These are phyloP conservation scores for Spicauda simplicius DNA, from an alignment of 2,888 invertebrate species.

Conservation along the genomic window DNA sequence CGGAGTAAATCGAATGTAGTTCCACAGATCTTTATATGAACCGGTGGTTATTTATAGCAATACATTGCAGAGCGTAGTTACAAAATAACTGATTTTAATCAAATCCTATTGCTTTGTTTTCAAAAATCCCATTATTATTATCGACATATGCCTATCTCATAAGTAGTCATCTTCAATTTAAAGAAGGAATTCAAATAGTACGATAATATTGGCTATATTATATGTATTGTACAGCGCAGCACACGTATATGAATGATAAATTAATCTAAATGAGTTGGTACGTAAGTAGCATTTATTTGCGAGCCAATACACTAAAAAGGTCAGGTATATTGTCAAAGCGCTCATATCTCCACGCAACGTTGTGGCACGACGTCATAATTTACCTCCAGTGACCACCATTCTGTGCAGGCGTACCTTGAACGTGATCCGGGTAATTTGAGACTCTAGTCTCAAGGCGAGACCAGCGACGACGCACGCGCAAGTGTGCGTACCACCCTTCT, in stretches of 20 bases:
- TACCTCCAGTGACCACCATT: constrained; percentile 60
- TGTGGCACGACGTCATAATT: constrained; percentile 57
- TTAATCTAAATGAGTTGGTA: not conserved
- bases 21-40: constrained; percentile 58
- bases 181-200: not conserved
- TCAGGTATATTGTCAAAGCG: constrained; percentile 47
- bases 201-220: not conserved
- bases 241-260: constrained; percentile 4
- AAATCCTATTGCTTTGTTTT: constrained; percentile 18
- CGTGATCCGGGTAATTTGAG: constrained; percentile 82
- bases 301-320: constrained; percentile 17
- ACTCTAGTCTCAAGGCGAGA: constrained; percentile 77
- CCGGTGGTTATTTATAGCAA: constrained; percentile 55
- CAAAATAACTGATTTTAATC: constrained; percentile 45
- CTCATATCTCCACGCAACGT: constrained; percentile 46
- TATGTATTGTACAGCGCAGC: constrained; percentile 3
- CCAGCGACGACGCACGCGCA: constrained; percentile 66
- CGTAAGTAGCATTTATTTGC: constrained; percentile 21
- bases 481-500: constrained; percentile 60
- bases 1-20: constrained; percentile 64
- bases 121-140: constrained; percentile 38
- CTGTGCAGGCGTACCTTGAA: constrained; percentile 76
- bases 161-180: not conserved
- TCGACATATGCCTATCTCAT: constrained; percentile 1
- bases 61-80: constrained; percentile 59